phyloP scores from a whole-genome alignment of 2,797 vertebrate genomes.

The Falco columbarius region DNA sequence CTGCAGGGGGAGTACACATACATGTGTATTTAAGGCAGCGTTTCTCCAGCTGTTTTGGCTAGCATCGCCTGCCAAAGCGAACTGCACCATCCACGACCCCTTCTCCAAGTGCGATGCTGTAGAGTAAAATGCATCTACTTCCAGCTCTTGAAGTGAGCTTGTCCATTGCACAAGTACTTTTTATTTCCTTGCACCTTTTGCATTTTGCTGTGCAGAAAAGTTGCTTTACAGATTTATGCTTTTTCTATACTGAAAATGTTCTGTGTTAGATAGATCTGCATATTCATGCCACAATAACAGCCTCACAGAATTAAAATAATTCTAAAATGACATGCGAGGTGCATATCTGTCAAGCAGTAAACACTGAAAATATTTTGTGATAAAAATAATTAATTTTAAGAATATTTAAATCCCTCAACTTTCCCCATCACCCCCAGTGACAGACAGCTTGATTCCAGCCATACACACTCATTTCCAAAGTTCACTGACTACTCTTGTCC shows the following conservation, averaged over 20 bases:
- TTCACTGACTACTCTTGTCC: neutral
- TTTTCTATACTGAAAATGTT: neutral
- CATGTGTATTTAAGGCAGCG: fast-evolving
- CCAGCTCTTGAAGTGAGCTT: neutral
- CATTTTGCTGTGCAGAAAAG: neutral
- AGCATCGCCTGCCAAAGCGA: neutral
- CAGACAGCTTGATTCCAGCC: neutral
- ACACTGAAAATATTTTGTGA: neutral
- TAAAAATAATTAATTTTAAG: neutral
- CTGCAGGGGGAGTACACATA: neutral
- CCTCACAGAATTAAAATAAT: neutral
- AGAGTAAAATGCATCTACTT: fast-evolving
- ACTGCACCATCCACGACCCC: neutral
- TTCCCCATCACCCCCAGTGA: neutral
- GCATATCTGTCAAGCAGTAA: neutral
- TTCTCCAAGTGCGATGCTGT: neutral
- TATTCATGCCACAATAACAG: neutral
- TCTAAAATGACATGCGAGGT: neutral
- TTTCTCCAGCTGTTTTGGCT: neutral
- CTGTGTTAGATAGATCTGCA: neutral
- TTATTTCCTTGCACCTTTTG: neutral
- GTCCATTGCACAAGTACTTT: neutral
- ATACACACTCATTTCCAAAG: fast-evolving
- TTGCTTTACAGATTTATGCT: neutral
- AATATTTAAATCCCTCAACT: neutral